Conservation (phyloP, 1,140 invertebrate genomes). For the Microplitis demolitor region DNA sequence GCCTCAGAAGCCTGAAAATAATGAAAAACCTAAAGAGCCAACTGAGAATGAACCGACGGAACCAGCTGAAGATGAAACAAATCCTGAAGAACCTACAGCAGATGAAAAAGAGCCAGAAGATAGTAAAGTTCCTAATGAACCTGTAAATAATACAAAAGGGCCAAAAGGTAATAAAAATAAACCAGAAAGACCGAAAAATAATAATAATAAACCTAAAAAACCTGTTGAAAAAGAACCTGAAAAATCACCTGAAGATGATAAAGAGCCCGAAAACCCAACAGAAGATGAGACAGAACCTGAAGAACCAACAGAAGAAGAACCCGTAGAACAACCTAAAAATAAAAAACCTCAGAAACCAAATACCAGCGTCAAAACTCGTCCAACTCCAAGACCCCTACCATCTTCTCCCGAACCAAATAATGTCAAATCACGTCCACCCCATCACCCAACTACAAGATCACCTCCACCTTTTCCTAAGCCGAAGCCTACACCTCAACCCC, state of each 20-base stretch:
- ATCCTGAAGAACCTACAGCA: neutral
- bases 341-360: no score
- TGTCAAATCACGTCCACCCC: neutral
- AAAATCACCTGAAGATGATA: constrained; percentile 9
- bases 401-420: neutral
- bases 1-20: constrained; percentile 6
- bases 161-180: neutral
- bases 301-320: constrained; percentile 19
- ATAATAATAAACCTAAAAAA: neutral
- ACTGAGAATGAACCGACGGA: neutral
- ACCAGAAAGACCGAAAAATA: constrained; percentile 14
- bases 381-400: neutral
- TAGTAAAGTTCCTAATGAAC: neutral
- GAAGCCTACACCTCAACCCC: neutral
- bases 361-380: no score
- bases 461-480: neutral
- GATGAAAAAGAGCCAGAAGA: neutral
- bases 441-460: neutral
- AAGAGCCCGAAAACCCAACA: constrained; percentile 16
- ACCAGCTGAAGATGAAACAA: neutral
- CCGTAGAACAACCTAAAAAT: neutral
- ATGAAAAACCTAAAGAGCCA: constrained; percentile 12
- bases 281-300: constrained; percentile 21
- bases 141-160: neutral
- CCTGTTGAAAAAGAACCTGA: neutral